Percentiles rank a stretch among this genome's conserved stretches.
Conservation (phyloP, 2,113 vertebrate species). For the Psittacus erithacus region DNA sequence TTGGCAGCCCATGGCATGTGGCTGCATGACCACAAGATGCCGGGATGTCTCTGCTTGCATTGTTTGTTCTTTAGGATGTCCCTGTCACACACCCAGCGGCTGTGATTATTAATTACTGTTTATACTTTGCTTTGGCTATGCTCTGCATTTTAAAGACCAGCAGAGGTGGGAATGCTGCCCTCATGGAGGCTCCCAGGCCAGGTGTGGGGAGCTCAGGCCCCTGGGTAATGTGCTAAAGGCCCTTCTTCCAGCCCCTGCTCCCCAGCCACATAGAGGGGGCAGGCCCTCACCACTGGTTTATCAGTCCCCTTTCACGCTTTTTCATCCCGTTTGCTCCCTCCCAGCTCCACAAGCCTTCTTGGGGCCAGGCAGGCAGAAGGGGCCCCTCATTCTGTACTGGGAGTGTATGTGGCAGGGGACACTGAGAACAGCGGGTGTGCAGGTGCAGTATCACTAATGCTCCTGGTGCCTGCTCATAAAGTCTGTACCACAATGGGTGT, state of each 20-base stretch:
- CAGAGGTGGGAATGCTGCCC: neutral
- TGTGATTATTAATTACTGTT: conserved; percentile 62
- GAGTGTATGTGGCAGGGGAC: neutral
- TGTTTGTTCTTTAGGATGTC: conserved; percentile 34
- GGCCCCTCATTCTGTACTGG: fast-evolving
- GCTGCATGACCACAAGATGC: neutral
- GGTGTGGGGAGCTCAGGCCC: neutral
- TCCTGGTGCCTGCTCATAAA: neutral
- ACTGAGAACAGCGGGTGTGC: fast-evolving
- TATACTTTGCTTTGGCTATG: conserved; percentile 12
- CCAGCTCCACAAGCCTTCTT: neutral
- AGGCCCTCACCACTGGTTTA: neutral
- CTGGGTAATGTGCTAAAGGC: fast-evolving
- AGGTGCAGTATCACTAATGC: neutral
- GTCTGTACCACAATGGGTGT: fast-evolving
- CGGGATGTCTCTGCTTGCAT: neutral
- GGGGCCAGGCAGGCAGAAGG: fast-evolving
- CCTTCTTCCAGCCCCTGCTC: neutral
- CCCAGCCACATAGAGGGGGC: neutral
- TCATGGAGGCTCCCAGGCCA: neutral
- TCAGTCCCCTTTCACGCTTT: neutral
- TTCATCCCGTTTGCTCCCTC: neutral
- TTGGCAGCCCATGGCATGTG: fast-evolving
- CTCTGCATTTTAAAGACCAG: neutral
- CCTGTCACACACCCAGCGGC: conserved; percentile 14